A percentile compares a stretch with the other conserved stretches of the same genome.
These are phyloP conservation scores for Xyrauchen texanus DNA, from an alignment of 2,113 vertebrate genomes.

Conservation along the genomic window DNA sequence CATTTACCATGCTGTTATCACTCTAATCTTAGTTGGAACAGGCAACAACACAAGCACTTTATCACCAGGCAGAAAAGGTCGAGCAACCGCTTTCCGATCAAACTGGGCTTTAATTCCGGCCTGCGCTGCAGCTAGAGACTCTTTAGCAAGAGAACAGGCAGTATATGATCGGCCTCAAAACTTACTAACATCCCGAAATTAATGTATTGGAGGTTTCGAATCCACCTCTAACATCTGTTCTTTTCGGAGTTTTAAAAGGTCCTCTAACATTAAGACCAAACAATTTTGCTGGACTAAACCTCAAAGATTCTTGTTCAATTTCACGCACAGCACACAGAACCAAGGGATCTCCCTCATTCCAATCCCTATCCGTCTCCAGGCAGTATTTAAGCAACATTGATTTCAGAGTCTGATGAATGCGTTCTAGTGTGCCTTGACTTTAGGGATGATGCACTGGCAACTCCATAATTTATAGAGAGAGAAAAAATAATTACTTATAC, in stretches of 20 bases:
- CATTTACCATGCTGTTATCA: no score
- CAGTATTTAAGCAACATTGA: conserved; percentile 2
- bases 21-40: no score
- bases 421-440: neutral
- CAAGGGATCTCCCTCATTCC: neutral
- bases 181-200: neutral
- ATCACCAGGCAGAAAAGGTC: neutral
- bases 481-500: neutral
- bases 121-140: neutral
- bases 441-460: no score
- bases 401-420: neutral
- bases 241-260: conserved; percentile 2
- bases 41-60: conserved; percentile 16
- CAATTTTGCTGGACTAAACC: neutral
- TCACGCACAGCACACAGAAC: neutral
- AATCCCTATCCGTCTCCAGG: neutral
- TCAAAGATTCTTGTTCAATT: neutral
- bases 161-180: neutral
- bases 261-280: neutral
- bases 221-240: neutral
- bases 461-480: neutral
- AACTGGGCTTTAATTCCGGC: neutral
- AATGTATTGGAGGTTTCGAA: neutral
- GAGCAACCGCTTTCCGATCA: neutral
- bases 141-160: neutral